Base-by-base conservation (phyloP, 1,140 invertebrate species). In the Chymomyza costata region DNA sequence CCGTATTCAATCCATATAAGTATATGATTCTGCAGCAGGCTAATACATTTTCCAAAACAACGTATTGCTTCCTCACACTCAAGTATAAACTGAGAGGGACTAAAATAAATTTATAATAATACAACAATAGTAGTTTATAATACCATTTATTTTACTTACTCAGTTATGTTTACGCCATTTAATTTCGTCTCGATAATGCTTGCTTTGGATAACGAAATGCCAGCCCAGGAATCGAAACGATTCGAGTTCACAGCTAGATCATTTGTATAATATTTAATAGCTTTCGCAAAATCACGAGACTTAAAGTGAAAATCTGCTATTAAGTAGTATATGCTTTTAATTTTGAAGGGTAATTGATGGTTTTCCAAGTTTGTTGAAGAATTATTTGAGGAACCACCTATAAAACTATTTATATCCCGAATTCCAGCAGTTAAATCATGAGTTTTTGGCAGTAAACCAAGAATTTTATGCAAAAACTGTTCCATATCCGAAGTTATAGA, bases 261-360 rank as follows among this genome's bases (percentile, higher is more conserved):
- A 49, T 93, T 86, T 17, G 92, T 87, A 81, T 96, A 97, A 86
- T 93, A 96, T 62, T 92, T 91, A 3, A 94, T 89, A 2, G 95
- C 93, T 82, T 92, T 90, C 62, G 90, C 87, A 44, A 92, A 91
- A 52, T 94, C 94, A 59, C 92, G 92, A 66, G 87, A 88, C 86
- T 98, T 98, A 76, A 97, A 96, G 86, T 97, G 93, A 87, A 93
- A 95, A 87, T 98, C 96, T 3, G 91, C 96, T 21, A 98, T 85
- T 1, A 97, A 87, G 83, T 97, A 98, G 84, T 94, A 98, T 35
- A 97, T 90, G 31, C 93, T 91, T 11, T 89, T 86, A 57, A 93
- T 89, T 66, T 89, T 86, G 64, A 87, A 87, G 1, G 89, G 89
- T 11, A 88, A 68, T 7, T 85, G 59, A 11, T 28, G 16, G n/a